A percentile compares a stretch with the other conserved stretches of the same genome.
Conservation (phyloP, 2,888 invertebrate genomes). For the Clitarchus hookeri region DNA sequence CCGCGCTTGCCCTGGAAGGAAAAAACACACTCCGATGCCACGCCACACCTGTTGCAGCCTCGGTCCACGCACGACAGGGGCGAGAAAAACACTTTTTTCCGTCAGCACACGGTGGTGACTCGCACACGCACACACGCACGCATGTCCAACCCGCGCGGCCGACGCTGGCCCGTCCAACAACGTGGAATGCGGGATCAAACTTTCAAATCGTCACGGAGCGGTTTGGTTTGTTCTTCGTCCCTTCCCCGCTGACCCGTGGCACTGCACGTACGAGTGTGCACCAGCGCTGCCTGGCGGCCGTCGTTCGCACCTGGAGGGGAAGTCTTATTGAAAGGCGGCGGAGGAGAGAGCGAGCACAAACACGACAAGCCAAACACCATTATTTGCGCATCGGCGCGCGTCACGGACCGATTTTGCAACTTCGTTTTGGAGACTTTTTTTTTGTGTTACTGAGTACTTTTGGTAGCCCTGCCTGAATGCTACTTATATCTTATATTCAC, state of each 20-base stretch:
- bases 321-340: conserved; percentile 26
- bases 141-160: background rate
- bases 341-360: background rate
- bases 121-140: background rate
- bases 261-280: background rate
- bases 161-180: background rate
- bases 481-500: too few species aligned
- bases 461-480: too few species aligned
- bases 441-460: too few species aligned
- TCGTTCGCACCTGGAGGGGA: conserved; percentile 19
- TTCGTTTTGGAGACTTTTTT: background rate
- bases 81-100: background rate
- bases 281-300: conserved; percentile 35
- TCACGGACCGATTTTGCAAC: background rate
- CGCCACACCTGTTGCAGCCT: background rate
- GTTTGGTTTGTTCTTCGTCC: conserved; percentile 18
- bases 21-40: background rate
- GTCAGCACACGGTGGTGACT: background rate
- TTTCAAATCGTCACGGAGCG: conserved; percentile 30
- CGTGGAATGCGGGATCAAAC: conserved; percentile 32
- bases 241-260: too few species aligned
- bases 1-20: background rate
- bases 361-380: background rate
- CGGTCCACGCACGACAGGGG: too few species aligned
- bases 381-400: background rate